Evolutionary conservation across 2,888 invertebrate genomes (phyloP).

Genomic region (Acanthosepion pharaonis): DNA sequence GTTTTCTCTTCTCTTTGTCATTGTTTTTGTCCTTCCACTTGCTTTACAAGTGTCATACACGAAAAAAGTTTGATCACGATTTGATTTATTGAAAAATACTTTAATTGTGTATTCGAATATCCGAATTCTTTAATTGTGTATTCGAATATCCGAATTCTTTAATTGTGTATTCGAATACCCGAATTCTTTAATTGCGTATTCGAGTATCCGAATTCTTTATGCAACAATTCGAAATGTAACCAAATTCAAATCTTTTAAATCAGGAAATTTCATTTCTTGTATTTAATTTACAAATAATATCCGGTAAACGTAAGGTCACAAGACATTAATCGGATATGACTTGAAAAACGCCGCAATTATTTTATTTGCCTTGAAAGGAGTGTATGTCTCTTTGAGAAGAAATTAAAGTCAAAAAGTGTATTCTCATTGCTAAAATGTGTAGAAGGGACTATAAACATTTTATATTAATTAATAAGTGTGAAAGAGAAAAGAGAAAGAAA

Average conservation of each 20-base stretch:
- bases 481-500: no score
- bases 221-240: not conserved
- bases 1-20: no score
- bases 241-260: not conserved
- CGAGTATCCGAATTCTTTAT: no score
- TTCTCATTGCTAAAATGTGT: not conserved
- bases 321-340: not conserved
- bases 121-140: no score
- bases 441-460: not conserved
- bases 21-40: no score
- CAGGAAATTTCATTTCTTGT: not conserved
- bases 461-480: not conserved
- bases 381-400: not conserved
- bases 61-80: no score
- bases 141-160: no score
- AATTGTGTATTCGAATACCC: no score
- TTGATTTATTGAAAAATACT: no score
- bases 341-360: not conserved
- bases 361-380: not conserved
- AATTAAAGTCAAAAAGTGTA: not conserved
- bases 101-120: no score
- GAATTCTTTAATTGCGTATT: no score
- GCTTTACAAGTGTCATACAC: no score
- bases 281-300: not conserved
- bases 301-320: not conserved